Base-by-base conservation (phyloP, 2,113 vertebrate species). In the Nothocercus nigrocapillus region DNA sequence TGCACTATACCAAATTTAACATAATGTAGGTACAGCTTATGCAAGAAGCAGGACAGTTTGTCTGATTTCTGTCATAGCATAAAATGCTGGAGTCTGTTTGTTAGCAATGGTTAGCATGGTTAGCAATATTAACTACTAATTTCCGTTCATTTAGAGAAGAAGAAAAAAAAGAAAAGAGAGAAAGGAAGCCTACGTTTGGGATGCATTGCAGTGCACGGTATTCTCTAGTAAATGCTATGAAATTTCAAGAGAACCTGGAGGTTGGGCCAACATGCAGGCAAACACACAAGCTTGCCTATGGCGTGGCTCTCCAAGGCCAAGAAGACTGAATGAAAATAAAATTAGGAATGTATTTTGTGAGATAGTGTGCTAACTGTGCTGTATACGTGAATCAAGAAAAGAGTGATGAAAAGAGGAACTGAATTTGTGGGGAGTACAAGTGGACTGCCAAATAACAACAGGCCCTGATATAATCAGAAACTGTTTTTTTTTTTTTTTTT, bases 1-100 rank as follows among this genome's bases (percentile, higher is more conserved):
- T 67, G 94, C 72, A 91, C 14, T 64, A 2, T 32, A 77, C 73
- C 85, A 93, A 91, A 91, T 89, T 85, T 95, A 95, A 88, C 59
- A 18, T 82, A 75, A 83, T 74, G 8, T 77, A 62, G 85, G 53
- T 56, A 66, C 6, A 8, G 8, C 32, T 87, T 95, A 69, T 59
- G 77, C n/a, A 59, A 73, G 77, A 76, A 67, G 61, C 7, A 67
- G 42, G 66, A 47, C 27, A 53, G 3, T 45, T 82, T 95, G 85
- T 62, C 93, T 92, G 53, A 84, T 92, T 96, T 8, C 24, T 94
- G n/a, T 18, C 7, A 5, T 79, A 82, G 79, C 53, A 40, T 51
- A 27, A 38, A 76, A 66, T 13, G 13, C 45, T 51, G 13, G 49
- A 56, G 66, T 82, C 68, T 61, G 21, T 63, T 53, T 30, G 66